phyloP scores from a whole-genome alignment of 2,888 invertebrate species.

The Dasypolia templi region DNA sequence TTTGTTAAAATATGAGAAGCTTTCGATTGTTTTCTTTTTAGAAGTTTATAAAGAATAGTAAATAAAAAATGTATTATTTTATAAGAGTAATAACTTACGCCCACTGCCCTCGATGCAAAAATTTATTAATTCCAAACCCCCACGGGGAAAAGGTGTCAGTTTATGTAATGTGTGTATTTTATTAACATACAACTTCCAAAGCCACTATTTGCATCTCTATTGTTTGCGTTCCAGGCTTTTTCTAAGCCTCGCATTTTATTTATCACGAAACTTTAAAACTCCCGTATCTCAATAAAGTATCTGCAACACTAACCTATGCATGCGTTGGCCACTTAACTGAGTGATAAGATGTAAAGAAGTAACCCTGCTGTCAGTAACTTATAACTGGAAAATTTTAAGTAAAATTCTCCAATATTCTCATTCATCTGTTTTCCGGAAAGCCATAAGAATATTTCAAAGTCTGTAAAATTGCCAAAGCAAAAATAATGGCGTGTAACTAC shows the following conservation, averaged over 20 bases:
- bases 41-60: no score
- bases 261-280: not conserved
- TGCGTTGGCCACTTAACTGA: not conserved
- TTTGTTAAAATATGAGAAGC: no score
- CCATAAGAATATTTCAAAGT: slow-evolving; percentile 2
- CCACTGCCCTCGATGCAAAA: no score
- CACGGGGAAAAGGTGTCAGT: no score
- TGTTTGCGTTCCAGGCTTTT: not conserved
- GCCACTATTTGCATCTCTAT: not conserved
- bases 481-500: not conserved
- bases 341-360: not conserved
- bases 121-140: no score
- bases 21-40: no score
- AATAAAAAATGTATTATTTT: no score
- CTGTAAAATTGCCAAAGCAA: not conserved
- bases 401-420: slow-evolving; percentile 1
- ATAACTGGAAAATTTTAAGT: not conserved
- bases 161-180: no score
- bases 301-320: not conserved
- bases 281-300: not conserved
- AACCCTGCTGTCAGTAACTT: not conserved
- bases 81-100: no score
- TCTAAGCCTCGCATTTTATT: not conserved
- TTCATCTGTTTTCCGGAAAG: not conserved
- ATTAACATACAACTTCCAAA: no score